phyloP scores from a whole-genome alignment of 2,888 invertebrate genomes.

The Netelia inedita region DNA sequence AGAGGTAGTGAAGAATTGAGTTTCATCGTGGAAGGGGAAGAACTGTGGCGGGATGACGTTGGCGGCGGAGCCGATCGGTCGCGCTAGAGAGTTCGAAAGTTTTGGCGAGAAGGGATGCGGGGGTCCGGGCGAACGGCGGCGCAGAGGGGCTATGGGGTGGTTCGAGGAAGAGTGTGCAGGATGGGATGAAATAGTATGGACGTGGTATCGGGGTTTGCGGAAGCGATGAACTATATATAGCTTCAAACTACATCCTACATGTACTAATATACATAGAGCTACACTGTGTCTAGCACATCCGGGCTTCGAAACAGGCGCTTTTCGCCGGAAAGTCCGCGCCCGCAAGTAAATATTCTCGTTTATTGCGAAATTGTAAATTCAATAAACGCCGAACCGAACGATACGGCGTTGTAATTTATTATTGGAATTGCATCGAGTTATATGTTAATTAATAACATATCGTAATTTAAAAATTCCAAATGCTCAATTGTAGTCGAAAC shows the following conservation, averaged over 20 bases:
- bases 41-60: slow-evolving; percentile 37
- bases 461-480: background rate
- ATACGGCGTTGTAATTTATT: slow-evolving; percentile 21
- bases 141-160: background rate
- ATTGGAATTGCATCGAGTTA: slow-evolving; percentile 24
- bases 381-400: slow-evolving; percentile 49
- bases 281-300: slow-evolving; percentile 45
- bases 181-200: slow-evolving; percentile 41
- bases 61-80: slow-evolving; percentile 52
- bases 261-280: background rate
- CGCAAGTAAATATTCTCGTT: slow-evolving; percentile 54
- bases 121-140: background rate
- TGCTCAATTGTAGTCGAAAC: too few relatives aligned
- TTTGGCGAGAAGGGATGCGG: slow-evolving; percentile 38
- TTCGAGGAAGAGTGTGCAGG: slow-evolving; percentile 13
- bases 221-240: slow-evolving; percentile 54
- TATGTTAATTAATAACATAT: background rate
- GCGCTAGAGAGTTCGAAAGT: slow-evolving; percentile 56
- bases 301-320: slow-evolving; percentile 51
- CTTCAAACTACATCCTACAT: slow-evolving; percentile 48
- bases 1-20: slow-evolving; percentile 16
- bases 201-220: slow-evolving; percentile 42
- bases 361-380: slow-evolving; percentile 71
- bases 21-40: slow-evolving; percentile 28
- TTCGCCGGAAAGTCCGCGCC: slow-evolving; percentile 55